A percentile compares a stretch with the other conserved stretches of the same genome.
Conservation (phyloP, 2,888 invertebrate species). For the Lypha dubia region DNA sequence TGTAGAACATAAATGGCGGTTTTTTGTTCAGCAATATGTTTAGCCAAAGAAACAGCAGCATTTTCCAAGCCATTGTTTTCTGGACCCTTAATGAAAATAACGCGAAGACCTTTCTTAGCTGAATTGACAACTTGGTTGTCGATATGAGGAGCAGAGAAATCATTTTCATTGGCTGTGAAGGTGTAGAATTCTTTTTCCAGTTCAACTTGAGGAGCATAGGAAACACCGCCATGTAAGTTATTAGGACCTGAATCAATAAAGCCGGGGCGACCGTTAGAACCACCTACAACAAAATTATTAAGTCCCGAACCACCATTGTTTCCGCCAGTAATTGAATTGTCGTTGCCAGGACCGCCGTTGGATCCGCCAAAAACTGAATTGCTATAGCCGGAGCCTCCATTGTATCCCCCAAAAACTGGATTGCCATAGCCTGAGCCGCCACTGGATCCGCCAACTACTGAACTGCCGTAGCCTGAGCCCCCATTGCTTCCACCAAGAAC, state of each 20-base stretch:
- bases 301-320: background rate
- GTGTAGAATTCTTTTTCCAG: constrained; percentile 79
- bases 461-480: background rate
- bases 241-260: constrained; percentile 64
- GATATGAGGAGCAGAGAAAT: constrained; percentile 75
- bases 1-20: constrained; percentile 78
- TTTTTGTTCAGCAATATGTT: constrained; percentile 77
- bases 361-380: background rate
- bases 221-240: constrained; percentile 48
- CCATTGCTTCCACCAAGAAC: background rate
- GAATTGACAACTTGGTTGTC: constrained; percentile 73
- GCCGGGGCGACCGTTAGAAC: constrained; percentile 72
- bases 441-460: background rate
- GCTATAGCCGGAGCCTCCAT: background rate
- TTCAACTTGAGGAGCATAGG: constrained; percentile 65
- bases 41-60: constrained; percentile 78
- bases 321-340: background rate
- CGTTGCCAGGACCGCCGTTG: background rate
- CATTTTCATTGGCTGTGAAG: constrained; percentile 79
- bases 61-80: constrained; percentile 76
- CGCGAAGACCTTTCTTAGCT: constrained; percentile 78
- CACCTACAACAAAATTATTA: constrained; percentile 33
- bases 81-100: constrained; percentile 81
- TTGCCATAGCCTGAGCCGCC: background rate
- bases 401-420: background rate